Evolutionary conservation across 2,888 invertebrate species (phyloP), one percentile per base, ranked within the genome.

Genomic region (Phaedon cochleariae): DNA sequence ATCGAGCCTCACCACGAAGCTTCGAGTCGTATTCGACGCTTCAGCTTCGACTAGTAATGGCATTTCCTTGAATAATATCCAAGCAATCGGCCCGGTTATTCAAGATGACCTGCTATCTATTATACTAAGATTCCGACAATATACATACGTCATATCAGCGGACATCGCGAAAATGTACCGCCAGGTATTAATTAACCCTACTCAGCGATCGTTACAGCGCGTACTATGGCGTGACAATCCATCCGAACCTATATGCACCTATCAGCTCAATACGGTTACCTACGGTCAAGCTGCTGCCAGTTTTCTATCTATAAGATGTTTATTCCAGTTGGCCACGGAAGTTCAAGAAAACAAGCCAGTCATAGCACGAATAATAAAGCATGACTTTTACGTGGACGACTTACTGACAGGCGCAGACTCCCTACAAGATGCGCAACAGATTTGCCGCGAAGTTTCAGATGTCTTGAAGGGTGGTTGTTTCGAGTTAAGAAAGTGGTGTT

Each of bases 11-110:
- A 69, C 65, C 15, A 67, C 65, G 6, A 69, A 65, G 53, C 49
- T 69, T 10, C 49, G 67, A 17, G 67, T 69, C 17, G 69, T 68
- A 20, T 68, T 67, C 34, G 64, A 67, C 31, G 69, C 59, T 12
- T 67, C 62, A 12, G 59, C 59, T 10, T 37, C 49, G 26, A 59
- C 61, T 48, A 64, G 29, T 10, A 59, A 29, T 34, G 69, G 67
- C n/a, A 57, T 62, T 21, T 67, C 71, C 7, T 41, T 65, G 5
- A 70, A 70, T 29, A 58, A 68, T 37, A 22, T 65, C 10, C 62
- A 68, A 41, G 54, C 57, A 48, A 58, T 59, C 3, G 64, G 68
- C 1, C 65, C 69, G 3, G 53, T 60, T 15, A n/a, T 70, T 46
- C 69, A 70, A 52, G 17, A 37, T n/a, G 60, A 67, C 29, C 48